A percentile compares a stretch with the other conserved stretches of the same genome.
These are phyloP conservation scores for Clarias laeviceps DNA, from an alignment of 2,797 vertebrate species.

Conservation along the genomic window DNA sequence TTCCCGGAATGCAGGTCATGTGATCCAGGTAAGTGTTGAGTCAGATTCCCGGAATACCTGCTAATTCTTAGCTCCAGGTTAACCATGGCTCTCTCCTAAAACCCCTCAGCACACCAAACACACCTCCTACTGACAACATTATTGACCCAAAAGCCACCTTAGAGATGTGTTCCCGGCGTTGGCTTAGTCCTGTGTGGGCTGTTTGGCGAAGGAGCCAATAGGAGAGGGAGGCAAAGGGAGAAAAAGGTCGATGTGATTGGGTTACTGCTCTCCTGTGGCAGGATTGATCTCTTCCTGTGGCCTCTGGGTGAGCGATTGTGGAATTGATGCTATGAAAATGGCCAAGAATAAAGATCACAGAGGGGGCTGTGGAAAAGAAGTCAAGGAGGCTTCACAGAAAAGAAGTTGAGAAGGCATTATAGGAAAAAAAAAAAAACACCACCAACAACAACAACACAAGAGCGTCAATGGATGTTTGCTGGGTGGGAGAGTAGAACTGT, in stretches of 20 bases:
- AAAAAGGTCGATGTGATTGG: conserved; percentile 60
- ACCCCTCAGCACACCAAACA: conserved; percentile 35
- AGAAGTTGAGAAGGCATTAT: not conserved
- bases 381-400: not conserved
- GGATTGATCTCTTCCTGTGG: conserved; percentile 58
- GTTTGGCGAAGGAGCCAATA: conserved; percentile 47
- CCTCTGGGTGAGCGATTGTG: conserved; percentile 42
- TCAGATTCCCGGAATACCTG: conserved; percentile 22
- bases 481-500: not conserved
- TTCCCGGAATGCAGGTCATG: conserved; percentile 36
- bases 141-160: conserved; percentile 49
- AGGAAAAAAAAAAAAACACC: not conserved
- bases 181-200: conserved; percentile 36
- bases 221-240: conserved; percentile 40
- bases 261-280: conserved; percentile 64
- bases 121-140: conserved; percentile 26
- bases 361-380: conserved; percentile 10
- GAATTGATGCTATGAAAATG: conserved; percentile 52
- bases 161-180: conserved; percentile 32
- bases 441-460: not conserved
- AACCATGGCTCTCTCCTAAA: conserved; percentile 30
- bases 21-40: conserved; percentile 27
- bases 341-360: conserved; percentile 46
- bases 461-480: not conserved
- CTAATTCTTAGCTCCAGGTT: conserved; percentile 24